Evolutionary conservation across 2,888 invertebrate species (phyloP).

Genomic region (Sphaerophoria rueppellii): DNA sequence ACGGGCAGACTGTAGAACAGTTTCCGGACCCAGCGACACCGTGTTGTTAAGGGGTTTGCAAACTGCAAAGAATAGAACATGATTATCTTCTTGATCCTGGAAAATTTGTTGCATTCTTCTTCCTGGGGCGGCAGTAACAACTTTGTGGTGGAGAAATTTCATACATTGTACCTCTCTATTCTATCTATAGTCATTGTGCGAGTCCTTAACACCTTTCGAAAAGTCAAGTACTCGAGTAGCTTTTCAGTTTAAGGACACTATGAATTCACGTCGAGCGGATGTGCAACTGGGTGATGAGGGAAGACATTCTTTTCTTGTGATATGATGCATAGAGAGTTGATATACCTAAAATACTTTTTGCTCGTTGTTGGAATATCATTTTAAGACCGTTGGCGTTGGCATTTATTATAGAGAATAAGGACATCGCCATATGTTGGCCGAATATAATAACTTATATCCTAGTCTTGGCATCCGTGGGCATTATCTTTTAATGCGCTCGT

Average conservation of each 20-base stretch:
- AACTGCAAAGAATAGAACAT: conserved; percentile 19
- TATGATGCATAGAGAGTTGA: conserved; percentile 10
- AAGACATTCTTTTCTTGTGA: conserved; percentile 1
- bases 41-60: not conserved
- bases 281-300: not conserved
- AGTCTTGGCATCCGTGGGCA: conserved; percentile 38
- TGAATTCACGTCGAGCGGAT: not conserved
- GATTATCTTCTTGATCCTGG: conserved; percentile 58
- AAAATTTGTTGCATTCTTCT: conserved; percentile 65
- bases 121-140: not conserved
- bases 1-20: not conserved
- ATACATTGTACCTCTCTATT: not conserved
- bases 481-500: conserved; percentile 51
- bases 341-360: no score
- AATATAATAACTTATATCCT: conserved; percentile 2
- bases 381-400: conserved; percentile 12
- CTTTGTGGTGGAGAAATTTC: not conserved
- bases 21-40: no score
- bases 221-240: conserved; percentile 58
- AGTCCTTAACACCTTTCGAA: conserved; percentile 50
- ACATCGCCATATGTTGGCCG: conserved; percentile 59
- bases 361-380: not conserved
- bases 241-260: conserved; percentile 51
- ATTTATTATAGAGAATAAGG: conserved; percentile 1
- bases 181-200: not conserved